phyloP scores from a whole-genome alignment of 2,888 invertebrate genomes.

The Megaustenia siamemsis region DNA sequence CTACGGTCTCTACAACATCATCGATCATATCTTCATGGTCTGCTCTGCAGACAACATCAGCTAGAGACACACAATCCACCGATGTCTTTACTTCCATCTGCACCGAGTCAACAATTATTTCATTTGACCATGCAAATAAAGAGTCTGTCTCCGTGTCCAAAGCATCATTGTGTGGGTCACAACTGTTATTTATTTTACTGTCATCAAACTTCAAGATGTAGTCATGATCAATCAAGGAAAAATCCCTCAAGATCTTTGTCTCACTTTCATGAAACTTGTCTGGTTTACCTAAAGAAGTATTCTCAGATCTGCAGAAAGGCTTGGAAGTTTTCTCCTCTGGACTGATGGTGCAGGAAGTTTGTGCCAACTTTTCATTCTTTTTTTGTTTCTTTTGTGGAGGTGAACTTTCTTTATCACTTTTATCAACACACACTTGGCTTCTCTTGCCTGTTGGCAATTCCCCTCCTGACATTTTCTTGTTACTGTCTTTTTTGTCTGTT shows the following conservation, averaged over 20 bases:
- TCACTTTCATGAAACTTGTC: not conserved
- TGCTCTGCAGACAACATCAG: not conserved
- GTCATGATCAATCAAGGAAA: slow-evolving; percentile 39
- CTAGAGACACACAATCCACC: not conserved
- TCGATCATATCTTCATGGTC: not conserved
- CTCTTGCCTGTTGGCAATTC: not conserved
- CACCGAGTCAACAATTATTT: not conserved
- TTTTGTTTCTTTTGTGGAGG: not conserved
- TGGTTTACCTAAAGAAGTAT: not conserved
- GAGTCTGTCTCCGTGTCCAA: not conserved
- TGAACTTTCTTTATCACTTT: slow-evolving; percentile 12
- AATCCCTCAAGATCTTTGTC: not conserved
- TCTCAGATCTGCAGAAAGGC: not conserved
- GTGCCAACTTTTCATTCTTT: not conserved
- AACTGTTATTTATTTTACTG: not conserved
- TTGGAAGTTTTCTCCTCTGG: not conserved
- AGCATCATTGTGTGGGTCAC: not conserved
- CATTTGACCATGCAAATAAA: not conserved
- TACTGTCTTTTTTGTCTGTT: slow-evolving; percentile 12
- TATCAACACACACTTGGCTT: not conserved
- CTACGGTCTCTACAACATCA: not conserved
- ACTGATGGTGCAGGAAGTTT: not conserved
- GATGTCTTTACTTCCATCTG: not conserved
- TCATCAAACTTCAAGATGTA: not conserved
- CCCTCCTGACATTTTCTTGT: slow-evolving; percentile 6